A percentile compares a stretch with the other conserved stretches of the same genome.
These are phyloP conservation scores for Karalla daura DNA, from an alignment of 2,797 vertebrate genomes.

Conservation along the genomic window DNA sequence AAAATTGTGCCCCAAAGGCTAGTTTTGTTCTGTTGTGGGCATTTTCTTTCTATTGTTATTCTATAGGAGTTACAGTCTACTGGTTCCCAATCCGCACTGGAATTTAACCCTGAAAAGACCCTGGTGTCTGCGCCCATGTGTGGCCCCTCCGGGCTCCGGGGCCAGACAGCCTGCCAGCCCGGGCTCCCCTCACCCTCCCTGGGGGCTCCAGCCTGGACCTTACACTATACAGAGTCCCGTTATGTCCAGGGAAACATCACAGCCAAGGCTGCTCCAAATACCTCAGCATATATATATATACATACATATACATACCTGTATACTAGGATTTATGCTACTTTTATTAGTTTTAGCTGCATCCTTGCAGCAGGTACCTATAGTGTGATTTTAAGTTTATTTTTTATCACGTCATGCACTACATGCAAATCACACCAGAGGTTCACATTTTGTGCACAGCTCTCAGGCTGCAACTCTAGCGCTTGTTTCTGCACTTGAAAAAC, in stretches of 20 bases:
- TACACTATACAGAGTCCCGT: constrained; percentile 57
- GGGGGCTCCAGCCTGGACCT: constrained; percentile 53
- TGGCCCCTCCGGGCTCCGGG: constrained; percentile 63
- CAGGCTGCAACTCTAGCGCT: no score
- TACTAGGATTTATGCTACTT: constrained; percentile 6
- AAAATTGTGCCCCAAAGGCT: constrained; percentile 16
- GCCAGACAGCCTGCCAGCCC: constrained; percentile 71
- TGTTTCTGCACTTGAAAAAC: no score
- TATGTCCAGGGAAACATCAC: constrained; percentile 62
- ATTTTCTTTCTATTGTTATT: constrained; percentile 64
- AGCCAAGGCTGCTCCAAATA: constrained; percentile 47
- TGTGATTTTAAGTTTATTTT: constrained; percentile 9
- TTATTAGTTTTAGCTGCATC: not conserved
- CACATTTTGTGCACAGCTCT: no score
- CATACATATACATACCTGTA: not conserved
- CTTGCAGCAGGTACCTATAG: not conserved
- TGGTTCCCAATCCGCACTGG: constrained; percentile 76
- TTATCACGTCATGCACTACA: not conserved
- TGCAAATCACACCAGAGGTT: no score
- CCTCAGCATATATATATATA: constrained; percentile 10
- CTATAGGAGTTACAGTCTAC: constrained; percentile 77
- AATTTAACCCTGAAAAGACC: constrained; percentile 77
- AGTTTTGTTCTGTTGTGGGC: constrained; percentile 30
- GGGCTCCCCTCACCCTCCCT: constrained; percentile 75
- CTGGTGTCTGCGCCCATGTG: constrained; percentile 58